Evolutionary conservation across 2,888 invertebrate species (phyloP).

Genomic region (Brassicogethes aeneus): DNA sequence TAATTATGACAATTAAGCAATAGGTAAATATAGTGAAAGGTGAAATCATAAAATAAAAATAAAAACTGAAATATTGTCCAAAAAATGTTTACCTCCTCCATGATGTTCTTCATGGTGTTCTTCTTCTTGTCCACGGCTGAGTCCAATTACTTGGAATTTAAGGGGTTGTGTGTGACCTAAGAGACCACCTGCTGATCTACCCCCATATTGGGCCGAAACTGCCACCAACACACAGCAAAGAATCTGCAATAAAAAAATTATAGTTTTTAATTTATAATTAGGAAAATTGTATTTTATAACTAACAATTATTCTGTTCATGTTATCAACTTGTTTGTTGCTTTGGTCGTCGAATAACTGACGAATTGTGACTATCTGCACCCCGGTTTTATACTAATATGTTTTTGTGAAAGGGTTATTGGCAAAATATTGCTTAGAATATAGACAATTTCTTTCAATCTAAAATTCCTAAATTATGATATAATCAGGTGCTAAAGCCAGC

Average conservation of each 20-base stretch:
- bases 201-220: conserved; percentile 18
- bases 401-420: conserved; percentile 25
- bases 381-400: conserved; percentile 23
- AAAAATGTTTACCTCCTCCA: conserved; percentile 11
- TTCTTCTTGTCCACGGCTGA: conserved; percentile 24
- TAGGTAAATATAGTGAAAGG: too few relatives aligned
- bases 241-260: conserved; percentile 13
- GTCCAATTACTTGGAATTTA: conserved; percentile 19
- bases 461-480: too few relatives aligned
- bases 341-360: conserved; percentile 21
- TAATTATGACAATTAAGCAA: too few relatives aligned
- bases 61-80: too few relatives aligned
- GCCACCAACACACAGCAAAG: conserved; percentile 13
- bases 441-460: too few relatives aligned
- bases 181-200: conserved; percentile 23
- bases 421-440: too few relatives aligned
- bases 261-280: neutral
- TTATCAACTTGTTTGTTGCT: conserved; percentile 13
- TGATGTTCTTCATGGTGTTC: conserved; percentile 11
- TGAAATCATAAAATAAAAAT: too few relatives aligned
- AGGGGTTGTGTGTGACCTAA: conserved; percentile 19
- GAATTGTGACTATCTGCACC: conserved; percentile 7
- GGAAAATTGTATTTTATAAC: conserved; percentile 6
- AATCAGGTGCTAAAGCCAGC: too few relatives aligned
- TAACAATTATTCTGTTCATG: conserved; percentile 19